Conservation (phyloP, 2,113 vertebrate genomes). For the Arothron firmamentum region DNA sequence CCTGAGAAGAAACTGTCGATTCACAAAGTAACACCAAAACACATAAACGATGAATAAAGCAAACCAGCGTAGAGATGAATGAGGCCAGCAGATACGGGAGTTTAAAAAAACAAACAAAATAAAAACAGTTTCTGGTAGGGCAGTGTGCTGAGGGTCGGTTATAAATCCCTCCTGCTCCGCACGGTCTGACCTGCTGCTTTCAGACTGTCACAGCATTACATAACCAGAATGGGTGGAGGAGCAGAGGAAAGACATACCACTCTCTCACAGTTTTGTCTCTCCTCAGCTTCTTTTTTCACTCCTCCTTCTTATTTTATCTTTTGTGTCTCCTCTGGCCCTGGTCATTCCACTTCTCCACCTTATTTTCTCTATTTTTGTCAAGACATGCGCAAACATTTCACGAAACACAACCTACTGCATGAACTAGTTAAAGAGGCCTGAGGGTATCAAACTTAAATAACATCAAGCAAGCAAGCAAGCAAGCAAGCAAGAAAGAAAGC, state of each 20-base stretch:
- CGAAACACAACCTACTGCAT: background rate
- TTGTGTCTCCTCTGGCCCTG: slow-evolving; percentile 1
- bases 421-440: too few relatives aligned
- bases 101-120: too few relatives aligned
- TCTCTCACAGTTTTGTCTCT: slow-evolving; percentile 21
- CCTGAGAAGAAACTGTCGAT: background rate
- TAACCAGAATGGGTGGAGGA: slow-evolving; percentile 47
- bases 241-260: slow-evolving; percentile 28
- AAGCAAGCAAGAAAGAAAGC: too few relatives aligned
- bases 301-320: slow-evolving; percentile 17
- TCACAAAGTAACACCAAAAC: background rate
- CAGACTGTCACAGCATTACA: slow-evolving; percentile 56
- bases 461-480: too few relatives aligned
- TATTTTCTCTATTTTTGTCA: slow-evolving; percentile 19
- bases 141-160: slow-evolving; percentile 8
- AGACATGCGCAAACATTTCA: background rate
- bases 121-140: too few relatives aligned
- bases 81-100: too few relatives aligned
- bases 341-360: background rate
- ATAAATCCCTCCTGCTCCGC: slow-evolving; percentile 31
- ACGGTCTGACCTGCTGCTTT: slow-evolving; percentile 31
- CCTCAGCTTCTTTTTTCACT: slow-evolving; percentile 8
- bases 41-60: background rate
- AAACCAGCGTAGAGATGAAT: background rate
- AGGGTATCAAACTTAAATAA: too few relatives aligned